Evolutionary conservation across 2,113 vertebrate species (phyloP), one percentile per base, ranked within the genome.

Genomic region (Mixornis gularis): DNA sequence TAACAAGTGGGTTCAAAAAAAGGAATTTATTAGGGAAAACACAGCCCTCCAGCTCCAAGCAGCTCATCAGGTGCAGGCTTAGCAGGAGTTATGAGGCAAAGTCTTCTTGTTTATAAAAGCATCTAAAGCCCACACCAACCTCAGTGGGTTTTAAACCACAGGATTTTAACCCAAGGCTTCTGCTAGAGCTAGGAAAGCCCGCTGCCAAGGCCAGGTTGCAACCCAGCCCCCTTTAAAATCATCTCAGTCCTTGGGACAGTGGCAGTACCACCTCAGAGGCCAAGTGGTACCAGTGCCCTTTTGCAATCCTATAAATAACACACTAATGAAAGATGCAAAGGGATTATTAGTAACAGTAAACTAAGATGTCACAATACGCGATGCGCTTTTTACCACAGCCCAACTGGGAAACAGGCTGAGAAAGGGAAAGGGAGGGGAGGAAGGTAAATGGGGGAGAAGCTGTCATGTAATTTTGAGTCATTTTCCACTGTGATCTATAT

Each of bases 1-100:
- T 98, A 98, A 97, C 98, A 98, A 98, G 97, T 97, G 98, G 95
- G 95, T 89, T 97, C 96, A 86, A 84, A 95, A 93, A 96, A 92
- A 84, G 91, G 96, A 97, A 98, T 98, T 97, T 97, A 96, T 97
- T 94, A 97, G 93, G 93, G 93, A 85, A 96, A 97, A 94, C 16
- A 18, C 83, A 94, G 89, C 85, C 89, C 77, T 94, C 82, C 72
- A 72, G 48, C 87, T 87, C 72, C 2, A 1, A 78, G 91, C 62
- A 30, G 89, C 95, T 96, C 84, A 25, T 93, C 94, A 84, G 93
- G 81, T 68, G 40, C 24, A 76, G 89, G 90, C 90, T 92, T 79
- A 81, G 38, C 88, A 91, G 95, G 94, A 95, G 93, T 78, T 92
- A 87, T 0, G 21, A 95, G 92, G 83, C 32, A 65, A 89, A 89